A percentile compares a stretch with the other conserved stretches of the same genome.
These are phyloP conservation scores for Erebia ligea DNA, from an alignment of 2,888 invertebrate genomes.

Conservation along the genomic window DNA sequence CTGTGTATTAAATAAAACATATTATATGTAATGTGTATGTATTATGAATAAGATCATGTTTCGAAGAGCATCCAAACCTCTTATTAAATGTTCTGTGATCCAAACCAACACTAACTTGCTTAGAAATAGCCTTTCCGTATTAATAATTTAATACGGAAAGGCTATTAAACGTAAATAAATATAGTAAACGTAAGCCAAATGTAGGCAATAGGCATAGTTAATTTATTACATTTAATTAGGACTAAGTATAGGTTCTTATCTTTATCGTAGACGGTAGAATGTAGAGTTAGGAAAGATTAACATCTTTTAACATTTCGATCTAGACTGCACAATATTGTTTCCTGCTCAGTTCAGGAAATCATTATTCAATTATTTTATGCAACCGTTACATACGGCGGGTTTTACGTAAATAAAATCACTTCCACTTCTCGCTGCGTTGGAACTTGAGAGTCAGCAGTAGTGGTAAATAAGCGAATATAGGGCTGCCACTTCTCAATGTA, in stretches of 20 bases:
- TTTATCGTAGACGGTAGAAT: constrained; percentile 9
- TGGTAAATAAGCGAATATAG: not conserved
- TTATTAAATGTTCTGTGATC: too few species aligned
- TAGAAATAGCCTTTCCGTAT: too few species aligned
- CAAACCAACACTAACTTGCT: too few species aligned
- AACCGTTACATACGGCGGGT: constrained; percentile 33
- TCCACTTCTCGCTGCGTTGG: constrained; percentile 32
- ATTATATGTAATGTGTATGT: too few species aligned
- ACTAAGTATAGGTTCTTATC: not conserved
- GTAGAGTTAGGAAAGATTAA: constrained; percentile 21
- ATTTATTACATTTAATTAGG: not conserved
- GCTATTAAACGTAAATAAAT: too few species aligned
- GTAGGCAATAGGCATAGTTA: too few species aligned
- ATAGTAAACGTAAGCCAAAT: too few species aligned
- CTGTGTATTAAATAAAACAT: too few species aligned
- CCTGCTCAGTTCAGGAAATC: constrained; percentile 34
- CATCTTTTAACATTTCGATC: constrained; percentile 23
- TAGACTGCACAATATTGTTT: constrained; percentile 30
- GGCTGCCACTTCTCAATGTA: not conserved
- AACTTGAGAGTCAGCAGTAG: constrained; percentile 15
- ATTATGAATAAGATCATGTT: too few species aligned
- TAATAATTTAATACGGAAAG: too few species aligned
- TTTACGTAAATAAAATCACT: constrained; percentile 35
- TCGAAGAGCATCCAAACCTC: too few species aligned
- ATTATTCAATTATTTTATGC: constrained; percentile 35